Evolutionary conservation across 2,113 vertebrate species (phyloP).

Genomic region (Scopus umbretta): DNA sequence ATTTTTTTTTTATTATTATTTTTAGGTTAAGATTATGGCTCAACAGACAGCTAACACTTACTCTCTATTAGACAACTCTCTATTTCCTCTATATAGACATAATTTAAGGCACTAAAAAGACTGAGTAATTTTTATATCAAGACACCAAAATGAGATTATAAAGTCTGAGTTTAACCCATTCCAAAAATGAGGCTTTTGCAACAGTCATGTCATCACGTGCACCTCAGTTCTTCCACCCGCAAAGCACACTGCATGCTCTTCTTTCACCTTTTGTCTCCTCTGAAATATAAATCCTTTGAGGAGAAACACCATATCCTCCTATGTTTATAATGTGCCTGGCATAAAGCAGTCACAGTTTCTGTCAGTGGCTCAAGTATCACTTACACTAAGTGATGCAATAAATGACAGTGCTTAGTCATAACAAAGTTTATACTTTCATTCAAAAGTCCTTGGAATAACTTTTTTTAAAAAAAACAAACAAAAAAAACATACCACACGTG

Average conservation of each 20-base stretch:
- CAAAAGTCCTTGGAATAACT: not conserved
- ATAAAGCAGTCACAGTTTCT: not conserved
- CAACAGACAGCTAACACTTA: too few relatives aligned
- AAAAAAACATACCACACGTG: too few relatives aligned
- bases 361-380: not conserved
- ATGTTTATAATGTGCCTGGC: not conserved
- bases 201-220: not conserved
- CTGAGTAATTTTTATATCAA: not conserved
- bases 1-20: too few relatives aligned
- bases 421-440: slow-evolving; percentile 5
- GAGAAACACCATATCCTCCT: not conserved
- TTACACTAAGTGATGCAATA: not conserved
- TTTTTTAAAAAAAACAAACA: too few relatives aligned
- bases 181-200: not conserved
- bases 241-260: not conserved
- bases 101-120: not conserved
- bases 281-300: not conserved
- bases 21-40: too few relatives aligned
- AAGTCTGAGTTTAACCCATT: not conserved
- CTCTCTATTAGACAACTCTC: not conserved
- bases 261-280: not conserved
- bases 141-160: not conserved
- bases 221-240: not conserved
- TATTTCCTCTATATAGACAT: not conserved
- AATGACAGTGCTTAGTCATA: slow-evolving; percentile 7